Evolutionary conservation across 2,888 invertebrate species (phyloP).

Genomic region (Hartigia nigra): DNA sequence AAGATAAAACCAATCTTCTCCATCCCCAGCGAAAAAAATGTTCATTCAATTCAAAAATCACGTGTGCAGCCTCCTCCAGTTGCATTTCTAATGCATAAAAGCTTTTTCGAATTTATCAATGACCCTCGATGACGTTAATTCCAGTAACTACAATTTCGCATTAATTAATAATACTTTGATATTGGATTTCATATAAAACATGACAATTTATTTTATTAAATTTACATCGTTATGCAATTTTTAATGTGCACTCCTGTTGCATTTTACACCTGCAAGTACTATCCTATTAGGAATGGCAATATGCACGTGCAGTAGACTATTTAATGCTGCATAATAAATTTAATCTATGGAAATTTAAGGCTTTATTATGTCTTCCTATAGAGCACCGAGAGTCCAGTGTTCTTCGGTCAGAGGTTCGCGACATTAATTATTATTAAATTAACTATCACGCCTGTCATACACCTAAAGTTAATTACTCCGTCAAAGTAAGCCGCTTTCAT

Average conservation of each 20-base stretch:
- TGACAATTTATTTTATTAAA: too few species aligned
- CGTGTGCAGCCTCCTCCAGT: too few species aligned
- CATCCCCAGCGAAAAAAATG: background rate
- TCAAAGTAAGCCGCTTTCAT: background rate
- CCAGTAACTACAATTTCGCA: too few species aligned
- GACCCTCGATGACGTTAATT: too few species aligned
- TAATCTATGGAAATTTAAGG: background rate
- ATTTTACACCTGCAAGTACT: too few species aligned
- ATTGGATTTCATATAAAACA: too few species aligned
- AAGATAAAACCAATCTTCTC: background rate
- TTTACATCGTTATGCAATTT: too few species aligned
- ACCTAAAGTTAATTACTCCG: background rate
- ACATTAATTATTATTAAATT: background rate
- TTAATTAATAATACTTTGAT: too few species aligned
- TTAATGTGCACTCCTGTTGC: too few species aligned
- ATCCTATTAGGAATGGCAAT: background rate
- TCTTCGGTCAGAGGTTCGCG: background rate
- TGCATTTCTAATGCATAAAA: too few species aligned
- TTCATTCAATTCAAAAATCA: too few species aligned
- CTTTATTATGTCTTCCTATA: background rate
- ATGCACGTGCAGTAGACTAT: background rate
- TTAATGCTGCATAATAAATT: background rate
- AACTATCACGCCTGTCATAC: background rate
- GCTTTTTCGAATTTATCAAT: too few species aligned
- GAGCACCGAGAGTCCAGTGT: background rate